These are phyloP conservation scores for Toxotes lorentzi DNA, from an alignment of 2,797 vertebrate species.

Conservation along the genomic window DNA sequence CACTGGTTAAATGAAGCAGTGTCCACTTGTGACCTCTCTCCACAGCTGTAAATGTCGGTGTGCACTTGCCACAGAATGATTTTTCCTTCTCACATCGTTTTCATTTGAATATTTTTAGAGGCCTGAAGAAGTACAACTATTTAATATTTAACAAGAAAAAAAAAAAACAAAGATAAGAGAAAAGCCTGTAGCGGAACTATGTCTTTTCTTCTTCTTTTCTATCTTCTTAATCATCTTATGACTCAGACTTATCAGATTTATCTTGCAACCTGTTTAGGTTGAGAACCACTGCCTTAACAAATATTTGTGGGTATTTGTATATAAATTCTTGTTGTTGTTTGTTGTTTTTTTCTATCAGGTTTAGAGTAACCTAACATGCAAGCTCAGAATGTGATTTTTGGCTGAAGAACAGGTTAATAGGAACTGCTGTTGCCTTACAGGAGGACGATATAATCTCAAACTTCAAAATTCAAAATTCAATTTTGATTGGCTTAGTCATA, in stretches of 20 bases:
- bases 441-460: neutral
- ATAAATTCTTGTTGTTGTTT: too few relatives aligned
- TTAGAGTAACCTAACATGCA: too few relatives aligned
- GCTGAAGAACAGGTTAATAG: neutral
- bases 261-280: neutral
- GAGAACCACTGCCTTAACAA: neutral
- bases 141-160: too few relatives aligned
- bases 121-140: neutral
- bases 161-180: too few relatives aligned
- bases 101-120: neutral
- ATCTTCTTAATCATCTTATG: neutral
- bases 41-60: too few relatives aligned
- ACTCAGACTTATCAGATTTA: neutral
- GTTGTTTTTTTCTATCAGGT: too few relatives aligned
- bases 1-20: too few relatives aligned
- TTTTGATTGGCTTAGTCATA: constrained; percentile 24
- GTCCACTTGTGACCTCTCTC: too few relatives aligned
- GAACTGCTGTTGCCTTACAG: neutral
- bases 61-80: too few relatives aligned
- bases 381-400: neutral
- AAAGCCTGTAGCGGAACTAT: neutral
- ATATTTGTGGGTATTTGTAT: neutral
- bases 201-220: neutral
- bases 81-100: neutral
- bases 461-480: constrained; percentile 26